phyloP scores from a whole-genome alignment of 2,888 invertebrate genomes.

The Andrena dorsata region DNA sequence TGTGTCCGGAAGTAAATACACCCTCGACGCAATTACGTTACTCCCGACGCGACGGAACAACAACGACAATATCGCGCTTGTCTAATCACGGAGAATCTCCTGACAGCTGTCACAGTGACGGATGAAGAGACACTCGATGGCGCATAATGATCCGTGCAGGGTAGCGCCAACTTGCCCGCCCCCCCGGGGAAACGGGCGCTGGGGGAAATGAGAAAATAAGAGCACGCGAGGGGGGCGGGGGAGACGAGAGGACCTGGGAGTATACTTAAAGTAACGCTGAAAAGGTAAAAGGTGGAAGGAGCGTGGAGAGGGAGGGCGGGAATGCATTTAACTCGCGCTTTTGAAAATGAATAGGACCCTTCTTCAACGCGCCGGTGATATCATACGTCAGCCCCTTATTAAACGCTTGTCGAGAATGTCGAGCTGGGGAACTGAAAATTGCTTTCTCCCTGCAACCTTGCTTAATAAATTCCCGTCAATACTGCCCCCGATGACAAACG shows the following conservation, averaged over 20 bases:
- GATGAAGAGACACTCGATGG: slow-evolving; percentile 38
- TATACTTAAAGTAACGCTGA: slow-evolving; percentile 33
- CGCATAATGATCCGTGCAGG: slow-evolving; percentile 33
- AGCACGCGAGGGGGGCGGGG: neutral
- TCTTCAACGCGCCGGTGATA: neutral
- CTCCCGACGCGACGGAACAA: neutral
- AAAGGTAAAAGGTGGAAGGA: slow-evolving; percentile 32
- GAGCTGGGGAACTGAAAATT: neutral
- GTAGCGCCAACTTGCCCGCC: slow-evolving; percentile 7
- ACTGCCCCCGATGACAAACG: neutral
- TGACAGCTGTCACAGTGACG: slow-evolving; percentile 24
- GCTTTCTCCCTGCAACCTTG: neutral
- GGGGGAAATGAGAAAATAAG: slow-evolving; percentile 47
- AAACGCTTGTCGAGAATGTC: slow-evolving; percentile 12
- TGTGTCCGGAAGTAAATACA: neutral
- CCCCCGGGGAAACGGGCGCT: neutral
- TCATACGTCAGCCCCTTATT: slow-evolving; percentile 11
- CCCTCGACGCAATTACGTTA: neutral
- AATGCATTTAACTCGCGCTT: slow-evolving; percentile 15
- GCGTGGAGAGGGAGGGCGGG: neutral
- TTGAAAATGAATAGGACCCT: slow-evolving; percentile 34
- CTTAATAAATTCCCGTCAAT: slow-evolving; percentile 11
- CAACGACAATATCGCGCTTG: slow-evolving; percentile 15
- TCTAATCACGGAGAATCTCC: slow-evolving; percentile 26
- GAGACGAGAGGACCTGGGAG: slow-evolving; percentile 9